Evolutionary conservation across 1,140 invertebrate genomes (phyloP), one percentile per base, ranked within the genome.

Genomic region (Pseudomyrmex pallidus): DNA sequence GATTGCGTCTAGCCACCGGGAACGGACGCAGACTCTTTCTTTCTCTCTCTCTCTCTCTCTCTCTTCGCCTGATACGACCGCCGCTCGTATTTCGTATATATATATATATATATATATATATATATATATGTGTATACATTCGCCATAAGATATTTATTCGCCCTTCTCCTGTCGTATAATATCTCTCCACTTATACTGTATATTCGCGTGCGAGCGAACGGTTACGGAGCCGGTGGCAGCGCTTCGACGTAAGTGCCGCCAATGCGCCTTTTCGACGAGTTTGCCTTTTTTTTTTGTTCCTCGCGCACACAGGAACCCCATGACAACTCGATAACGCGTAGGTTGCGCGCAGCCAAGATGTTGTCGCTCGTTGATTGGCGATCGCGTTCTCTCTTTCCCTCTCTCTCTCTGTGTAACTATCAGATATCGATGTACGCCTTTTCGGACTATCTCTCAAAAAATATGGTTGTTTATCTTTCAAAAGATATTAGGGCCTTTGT

Each of bases 1-100:
- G 84, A 88, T 88, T 80, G 73, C 67, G 67, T 85, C 84, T 88
- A 84, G 83, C 83, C 73, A 85, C 77, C 78, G 62, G 73, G 68
- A 35, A 87, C 86, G 83, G 62, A 57, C 17, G 17, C 56, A 63
- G 63, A 17, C 83, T 17, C 15, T 64, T 2, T 35, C 13, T 35
- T 5, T 35, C 0, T 35, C 35, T 35, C 35, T 35, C 9, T 35
- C 13, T 64, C 9, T 35, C 13, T 35, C 35, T 35, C 0, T 35
- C 5, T 35, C 35, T 35, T 35, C 0, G 15, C 15, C 20, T 35
- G 20, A 78, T 46, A 35, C 20, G 10, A 13, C 56, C 77, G 64
- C 59, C 70, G 57, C 57, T 20, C 68, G 52, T 74, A 82, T 85
- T 74, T 87, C 64, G 70, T 63, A 5, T 35, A 5, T 35, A 35